These are phyloP conservation scores for Drosophila pseudoananassae DNA, from an alignment of 1,140 invertebrate species.

Conservation along the genomic window DNA sequence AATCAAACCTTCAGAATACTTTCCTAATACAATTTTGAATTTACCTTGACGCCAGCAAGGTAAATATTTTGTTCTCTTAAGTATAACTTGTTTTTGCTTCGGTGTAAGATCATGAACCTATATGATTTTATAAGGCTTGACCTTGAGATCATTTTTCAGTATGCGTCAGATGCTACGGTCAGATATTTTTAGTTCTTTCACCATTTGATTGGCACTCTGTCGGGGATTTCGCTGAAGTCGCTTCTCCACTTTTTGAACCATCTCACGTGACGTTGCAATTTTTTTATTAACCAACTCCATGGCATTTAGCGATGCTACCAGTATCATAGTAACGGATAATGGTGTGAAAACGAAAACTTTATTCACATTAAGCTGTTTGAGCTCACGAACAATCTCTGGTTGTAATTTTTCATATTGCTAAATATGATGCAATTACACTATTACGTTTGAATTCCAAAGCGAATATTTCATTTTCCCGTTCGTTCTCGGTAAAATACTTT, in stretches of 20 bases:
- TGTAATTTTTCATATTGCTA: background rate
- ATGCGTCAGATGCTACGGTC: background rate
- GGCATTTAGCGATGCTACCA: constrained; percentile 4
- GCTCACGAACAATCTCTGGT: background rate
- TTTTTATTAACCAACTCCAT: background rate
- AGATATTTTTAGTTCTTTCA: constrained; percentile 2
- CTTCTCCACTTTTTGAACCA: constrained; percentile 2
- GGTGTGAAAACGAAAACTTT: constrained; percentile 4
- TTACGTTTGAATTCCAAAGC: constrained; percentile 1
- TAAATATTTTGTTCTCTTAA: too few relatives aligned
- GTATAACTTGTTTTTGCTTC: too few relatives aligned
- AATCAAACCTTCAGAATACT: too few relatives aligned
- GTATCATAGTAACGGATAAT: background rate
- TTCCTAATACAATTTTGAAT: too few relatives aligned
- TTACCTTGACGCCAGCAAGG: too few relatives aligned
- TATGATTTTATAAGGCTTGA: background rate
- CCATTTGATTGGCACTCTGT: constrained; percentile 3
- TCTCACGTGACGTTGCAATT: background rate
- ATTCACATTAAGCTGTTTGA: constrained; percentile 1
- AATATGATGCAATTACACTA: background rate
- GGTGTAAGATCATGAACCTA: background rate
- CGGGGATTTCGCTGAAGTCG: background rate
- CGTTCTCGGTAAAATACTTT: too few relatives aligned
- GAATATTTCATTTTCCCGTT: too few relatives aligned
- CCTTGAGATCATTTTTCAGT: constrained; percentile 3